These are phyloP conservation scores for Lepidocyrtinus sp. DNA, from an alignment of 2,888 invertebrate species.

Conservation along the genomic window DNA sequence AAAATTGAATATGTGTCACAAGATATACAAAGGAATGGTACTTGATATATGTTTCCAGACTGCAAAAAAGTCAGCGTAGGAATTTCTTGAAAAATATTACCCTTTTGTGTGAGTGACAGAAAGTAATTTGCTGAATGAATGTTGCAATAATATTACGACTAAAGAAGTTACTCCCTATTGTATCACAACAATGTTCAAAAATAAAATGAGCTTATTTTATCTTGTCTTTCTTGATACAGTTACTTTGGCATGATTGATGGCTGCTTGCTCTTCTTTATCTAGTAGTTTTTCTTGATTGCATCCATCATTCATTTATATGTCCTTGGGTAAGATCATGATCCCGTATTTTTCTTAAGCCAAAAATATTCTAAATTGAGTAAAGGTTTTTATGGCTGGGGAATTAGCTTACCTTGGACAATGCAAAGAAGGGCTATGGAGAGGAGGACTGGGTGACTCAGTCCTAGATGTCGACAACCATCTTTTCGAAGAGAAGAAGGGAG, in stretches of 20 bases:
- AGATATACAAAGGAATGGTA: too few species aligned
- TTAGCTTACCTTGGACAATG: conserved; percentile 67
- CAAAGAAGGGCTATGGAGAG: conserved; percentile 67
- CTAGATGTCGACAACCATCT: conserved; percentile 64
- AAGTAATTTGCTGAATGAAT: conserved; percentile 32
- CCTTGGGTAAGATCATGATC: neutral
- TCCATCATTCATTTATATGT: neutral
- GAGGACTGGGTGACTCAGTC: conserved; percentile 63
- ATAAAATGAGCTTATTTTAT: too few species aligned
- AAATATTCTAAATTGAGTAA: neutral
- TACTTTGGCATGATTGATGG: neutral
- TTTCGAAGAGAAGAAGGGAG: conserved; percentile 67
- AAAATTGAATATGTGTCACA: neutral
- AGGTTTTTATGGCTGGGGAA: neutral
- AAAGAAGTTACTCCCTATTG: neutral
- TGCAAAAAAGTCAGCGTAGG: neutral
- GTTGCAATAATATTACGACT: neutral
- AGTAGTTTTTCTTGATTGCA: neutral
- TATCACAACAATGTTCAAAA: neutral
- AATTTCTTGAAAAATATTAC: neutral
- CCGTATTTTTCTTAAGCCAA: neutral
- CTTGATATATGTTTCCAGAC: too few species aligned
- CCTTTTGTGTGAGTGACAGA: conserved; percentile 33
- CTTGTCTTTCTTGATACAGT: neutral
- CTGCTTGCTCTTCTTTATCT: neutral